Evolutionary conservation across 2,797 vertebrate genomes (phyloP).

Genomic region (Novumbra hubbsi): DNA sequence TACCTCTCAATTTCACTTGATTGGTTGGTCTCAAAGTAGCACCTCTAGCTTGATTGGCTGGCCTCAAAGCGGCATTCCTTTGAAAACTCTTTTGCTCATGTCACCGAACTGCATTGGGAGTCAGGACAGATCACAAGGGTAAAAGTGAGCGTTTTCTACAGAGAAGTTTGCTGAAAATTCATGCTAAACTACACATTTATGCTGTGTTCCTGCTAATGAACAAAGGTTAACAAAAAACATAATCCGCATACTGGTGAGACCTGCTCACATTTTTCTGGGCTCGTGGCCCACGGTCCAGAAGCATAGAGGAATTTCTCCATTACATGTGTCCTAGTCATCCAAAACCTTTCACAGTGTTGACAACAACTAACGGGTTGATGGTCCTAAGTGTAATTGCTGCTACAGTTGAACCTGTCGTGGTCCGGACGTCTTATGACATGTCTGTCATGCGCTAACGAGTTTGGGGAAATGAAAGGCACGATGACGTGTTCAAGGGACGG

Average conservation of each 20-base stretch:
- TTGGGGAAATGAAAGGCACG: background rate
- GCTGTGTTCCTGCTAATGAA: no score
- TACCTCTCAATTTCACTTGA: background rate
- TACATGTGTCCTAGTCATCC: background rate
- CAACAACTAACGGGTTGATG: background rate
- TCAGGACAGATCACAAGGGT: no score
- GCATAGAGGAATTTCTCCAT: no score
- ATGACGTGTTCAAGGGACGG: background rate
- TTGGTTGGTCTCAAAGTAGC: background rate
- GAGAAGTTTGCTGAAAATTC: no score
- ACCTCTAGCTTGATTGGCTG: background rate
- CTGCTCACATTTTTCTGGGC: background rate
- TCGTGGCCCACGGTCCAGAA: background rate
- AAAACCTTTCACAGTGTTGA: background rate
- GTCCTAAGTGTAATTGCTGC: background rate
- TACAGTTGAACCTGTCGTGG: background rate
- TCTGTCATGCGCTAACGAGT: background rate
- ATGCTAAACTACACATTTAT: no score
- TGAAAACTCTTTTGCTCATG: background rate
- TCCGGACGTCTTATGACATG: background rate
- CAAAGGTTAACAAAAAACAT: background rate
- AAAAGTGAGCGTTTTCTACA: no score
- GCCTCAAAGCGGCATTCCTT: no score
- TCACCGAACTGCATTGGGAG: background rate
- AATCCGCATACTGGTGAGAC: background rate